These are phyloP conservation scores for Morus bassanus DNA, from an alignment of 2,797 vertebrate genomes.

Conservation along the genomic window DNA sequence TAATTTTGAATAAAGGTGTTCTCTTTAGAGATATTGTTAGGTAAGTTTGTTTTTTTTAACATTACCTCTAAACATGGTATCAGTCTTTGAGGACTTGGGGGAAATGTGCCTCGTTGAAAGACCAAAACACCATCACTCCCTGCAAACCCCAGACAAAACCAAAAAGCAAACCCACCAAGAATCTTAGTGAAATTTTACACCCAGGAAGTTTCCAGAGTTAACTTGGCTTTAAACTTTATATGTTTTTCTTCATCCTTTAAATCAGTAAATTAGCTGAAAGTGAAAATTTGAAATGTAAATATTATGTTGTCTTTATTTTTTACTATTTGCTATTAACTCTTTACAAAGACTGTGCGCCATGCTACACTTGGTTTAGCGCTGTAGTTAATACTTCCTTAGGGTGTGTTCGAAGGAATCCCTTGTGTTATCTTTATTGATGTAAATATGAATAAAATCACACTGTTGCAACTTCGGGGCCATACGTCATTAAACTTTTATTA, in stretches of 20 bases:
- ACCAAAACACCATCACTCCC: rapidly evolving
- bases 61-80: not conserved
- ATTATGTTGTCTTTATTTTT: not conserved
- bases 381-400: not conserved
- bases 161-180: not conserved
- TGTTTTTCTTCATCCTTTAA: not conserved
- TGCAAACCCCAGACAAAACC: not conserved
- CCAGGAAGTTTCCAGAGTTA: not conserved
- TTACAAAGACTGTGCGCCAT: rapidly evolving
- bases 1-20: not conserved
- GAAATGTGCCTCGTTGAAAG: no score
- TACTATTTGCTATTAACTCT: not conserved
- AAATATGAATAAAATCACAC: not conserved
- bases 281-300: not conserved
- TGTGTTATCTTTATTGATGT: not conserved
- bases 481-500: not conserved
- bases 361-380: not conserved
- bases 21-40: not conserved
- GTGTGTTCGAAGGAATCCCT: not conserved
- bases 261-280: not conserved
- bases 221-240: not conserved
- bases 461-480: not conserved
- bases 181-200: no score
- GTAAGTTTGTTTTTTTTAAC: not conserved
- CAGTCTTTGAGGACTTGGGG: not conserved